Base-by-base conservation (phyloP, 2,888 invertebrate species). In the Clistopyga incitator region DNA sequence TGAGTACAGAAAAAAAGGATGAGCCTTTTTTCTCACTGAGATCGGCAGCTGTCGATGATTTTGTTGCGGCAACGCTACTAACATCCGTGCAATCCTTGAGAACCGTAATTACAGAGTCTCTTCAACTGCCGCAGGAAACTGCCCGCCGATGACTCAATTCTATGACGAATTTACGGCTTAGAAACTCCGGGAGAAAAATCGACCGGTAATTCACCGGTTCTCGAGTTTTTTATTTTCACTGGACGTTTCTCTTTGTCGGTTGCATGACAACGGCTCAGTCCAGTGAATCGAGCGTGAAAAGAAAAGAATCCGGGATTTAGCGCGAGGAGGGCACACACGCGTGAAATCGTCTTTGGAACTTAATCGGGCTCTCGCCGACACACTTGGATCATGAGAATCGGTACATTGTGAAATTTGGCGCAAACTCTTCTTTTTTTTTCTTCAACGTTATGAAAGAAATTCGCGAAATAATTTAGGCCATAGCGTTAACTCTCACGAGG, bases 241-340 rank as follows among this genome's bases (percentile, higher is more conserved):
- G n/a, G 82, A 68, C 67, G 77, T 81, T 84, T 79, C 70, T 38
- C 71, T 70, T 68, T 68, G 77, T 65, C 34, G 52, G 29, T 8
- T 34, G 38, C 34, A 42, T 15, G 34, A 67, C 45, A 70, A 52
- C 74, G 34, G 75, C 29, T 84, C 71, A 78, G 67, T 67, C 78
- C 20, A 81, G 84, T 79, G 83, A 72, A 83, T 71, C 83, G 84
- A 72, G 76, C 84, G 72, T 78, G 82, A 82, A 79, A 76, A 45
- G 59, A 76, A 78, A 79, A 74, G 38, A 68, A 74, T 72, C 68
- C 20, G 67, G 85, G 84, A 91, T 90, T 90, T 82, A 91, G 89
- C 87, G 88, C 90, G 88, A 88, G 83, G 86, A 88, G 90, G 88
- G 89, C 88, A 88, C 87, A 90, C 89, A 86, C 86, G 89, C 90